Conservation (phyloP, 1,140 invertebrate species). For the Ceratoteleas bidentatus region DNA sequence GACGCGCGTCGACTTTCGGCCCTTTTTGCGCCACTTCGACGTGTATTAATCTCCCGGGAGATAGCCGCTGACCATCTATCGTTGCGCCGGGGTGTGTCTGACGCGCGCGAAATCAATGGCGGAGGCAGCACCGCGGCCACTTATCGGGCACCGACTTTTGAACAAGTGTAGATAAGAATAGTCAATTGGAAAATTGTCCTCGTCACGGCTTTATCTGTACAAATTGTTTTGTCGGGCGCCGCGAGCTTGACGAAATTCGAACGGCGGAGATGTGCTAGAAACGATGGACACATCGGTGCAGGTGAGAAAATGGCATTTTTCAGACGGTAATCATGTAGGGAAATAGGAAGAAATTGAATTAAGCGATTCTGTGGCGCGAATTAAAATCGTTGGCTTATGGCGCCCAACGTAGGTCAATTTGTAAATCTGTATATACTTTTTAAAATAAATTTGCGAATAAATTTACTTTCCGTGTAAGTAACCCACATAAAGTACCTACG, state of each 20-base stretch:
- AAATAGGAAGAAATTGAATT: too few species aligned
- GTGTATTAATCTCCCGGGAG: slow-evolving; percentile 71
- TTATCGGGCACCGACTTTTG: slow-evolving; percentile 21
- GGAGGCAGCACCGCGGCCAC: slow-evolving; percentile 28
- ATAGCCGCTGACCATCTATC: slow-evolving; percentile 69
- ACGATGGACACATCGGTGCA: background rate
- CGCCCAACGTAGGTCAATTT: too few species aligned
- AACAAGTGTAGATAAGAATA: slow-evolving; percentile 23
- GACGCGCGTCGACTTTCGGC: slow-evolving; percentile 53
- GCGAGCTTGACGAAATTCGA: too few species aligned
- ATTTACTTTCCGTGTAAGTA: too few species aligned
- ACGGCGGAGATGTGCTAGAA: too few species aligned
- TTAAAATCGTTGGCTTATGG: too few species aligned
- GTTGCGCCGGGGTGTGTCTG: slow-evolving; percentile 62
- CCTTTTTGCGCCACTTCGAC: slow-evolving; percentile 62
- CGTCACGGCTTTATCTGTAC: background rate
- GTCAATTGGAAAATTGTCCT: slow-evolving; percentile 13
- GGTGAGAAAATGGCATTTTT: background rate
- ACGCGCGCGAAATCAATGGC: slow-evolving; percentile 67
- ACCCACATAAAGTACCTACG: too few species aligned
- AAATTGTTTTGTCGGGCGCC: background rate
- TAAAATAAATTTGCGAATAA: too few species aligned
- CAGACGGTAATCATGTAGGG: too few species aligned
- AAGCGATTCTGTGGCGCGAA: too few species aligned
- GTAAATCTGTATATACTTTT: too few species aligned